Evolutionary conservation across 2,888 invertebrate species (phyloP).

Genomic region (Lutraria lutraria): DNA sequence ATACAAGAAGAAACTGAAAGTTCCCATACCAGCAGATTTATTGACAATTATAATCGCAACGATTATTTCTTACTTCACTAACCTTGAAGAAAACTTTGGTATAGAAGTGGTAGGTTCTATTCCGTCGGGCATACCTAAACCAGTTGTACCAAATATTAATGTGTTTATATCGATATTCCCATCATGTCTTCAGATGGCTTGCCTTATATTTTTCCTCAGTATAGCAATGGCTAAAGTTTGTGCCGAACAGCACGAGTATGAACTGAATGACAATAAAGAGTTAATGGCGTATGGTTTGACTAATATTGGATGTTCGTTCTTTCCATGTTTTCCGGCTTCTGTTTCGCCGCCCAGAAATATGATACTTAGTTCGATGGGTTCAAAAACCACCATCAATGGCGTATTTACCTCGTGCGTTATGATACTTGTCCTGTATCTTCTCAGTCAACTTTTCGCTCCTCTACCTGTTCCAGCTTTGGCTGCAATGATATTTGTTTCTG

Average conservation of each 20-base stretch:
- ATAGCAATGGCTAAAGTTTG: slow-evolving; percentile 85
- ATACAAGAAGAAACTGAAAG: slow-evolving; percentile 76
- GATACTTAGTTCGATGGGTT: slow-evolving; percentile 80
- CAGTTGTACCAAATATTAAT: slow-evolving; percentile 69
- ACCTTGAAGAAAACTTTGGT: slow-evolving; percentile 66
- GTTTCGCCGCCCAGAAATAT: slow-evolving; percentile 83
- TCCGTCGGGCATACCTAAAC: slow-evolving; percentile 79
- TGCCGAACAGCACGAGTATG: slow-evolving; percentile 84
- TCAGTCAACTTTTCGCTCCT: slow-evolving; percentile 81
- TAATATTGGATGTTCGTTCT: slow-evolving; percentile 85
- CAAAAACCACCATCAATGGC: slow-evolving; percentile 79
- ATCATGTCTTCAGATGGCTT: slow-evolving; percentile 74
- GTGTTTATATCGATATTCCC: slow-evolving; percentile 56
- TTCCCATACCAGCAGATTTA: slow-evolving; percentile 84
- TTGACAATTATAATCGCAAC: slow-evolving; percentile 80
- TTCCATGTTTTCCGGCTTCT: slow-evolving; percentile 86
- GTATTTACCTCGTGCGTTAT: slow-evolving; percentile 80
- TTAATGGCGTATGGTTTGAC: slow-evolving; percentile 85
- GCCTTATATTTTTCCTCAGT: slow-evolving; percentile 79
- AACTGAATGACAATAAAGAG: slow-evolving; percentile 85
- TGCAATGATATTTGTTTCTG: slow-evolving; percentile 87
- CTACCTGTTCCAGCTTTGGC: slow-evolving; percentile 85
- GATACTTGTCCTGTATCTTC: slow-evolving; percentile 79
- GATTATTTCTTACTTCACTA: slow-evolving; percentile 76
- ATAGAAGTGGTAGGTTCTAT: slow-evolving; percentile 77